phyloP scores from a whole-genome alignment of 2,113 vertebrate species.

The Rhea pennata region DNA sequence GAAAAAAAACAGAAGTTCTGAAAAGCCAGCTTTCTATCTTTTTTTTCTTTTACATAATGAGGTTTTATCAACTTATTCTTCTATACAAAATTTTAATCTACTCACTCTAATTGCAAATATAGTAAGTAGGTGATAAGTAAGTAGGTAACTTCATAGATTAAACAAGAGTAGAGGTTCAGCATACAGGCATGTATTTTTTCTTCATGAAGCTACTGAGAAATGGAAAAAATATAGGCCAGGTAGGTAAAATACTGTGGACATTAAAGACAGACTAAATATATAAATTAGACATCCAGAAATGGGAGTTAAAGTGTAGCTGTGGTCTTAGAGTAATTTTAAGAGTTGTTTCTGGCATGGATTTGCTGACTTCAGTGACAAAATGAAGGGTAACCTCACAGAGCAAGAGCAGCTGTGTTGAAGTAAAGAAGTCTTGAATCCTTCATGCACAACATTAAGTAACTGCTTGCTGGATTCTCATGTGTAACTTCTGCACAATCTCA shows the following conservation, averaged over 20 bases:
- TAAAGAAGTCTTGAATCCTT: neutral
- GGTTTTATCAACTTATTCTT: neutral
- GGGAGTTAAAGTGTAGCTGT: neutral
- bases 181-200: rapidly evolving
- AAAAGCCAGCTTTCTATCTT: neutral
- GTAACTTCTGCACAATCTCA: neutral
- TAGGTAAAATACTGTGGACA: neutral
- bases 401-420: neutral
- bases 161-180: neutral
- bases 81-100: neutral
- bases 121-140: neutral
- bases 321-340: neutral
- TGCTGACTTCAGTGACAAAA: neutral
- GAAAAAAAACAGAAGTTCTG: neutral
- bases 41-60: neutral
- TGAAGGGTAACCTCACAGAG: neutral
- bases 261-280: neutral
- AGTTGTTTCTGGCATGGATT: neutral
- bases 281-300: neutral
- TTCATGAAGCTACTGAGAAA: neutral
- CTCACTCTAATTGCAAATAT: neutral
- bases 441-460: neutral
- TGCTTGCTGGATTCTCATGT: neutral
- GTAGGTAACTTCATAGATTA: neutral
- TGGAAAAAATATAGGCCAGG: neutral